A percentile compares a stretch with the other conserved stretches of the same genome.
Conservation (phyloP, 2,888 invertebrate genomes). For the Parnassius smintheus region DNA sequence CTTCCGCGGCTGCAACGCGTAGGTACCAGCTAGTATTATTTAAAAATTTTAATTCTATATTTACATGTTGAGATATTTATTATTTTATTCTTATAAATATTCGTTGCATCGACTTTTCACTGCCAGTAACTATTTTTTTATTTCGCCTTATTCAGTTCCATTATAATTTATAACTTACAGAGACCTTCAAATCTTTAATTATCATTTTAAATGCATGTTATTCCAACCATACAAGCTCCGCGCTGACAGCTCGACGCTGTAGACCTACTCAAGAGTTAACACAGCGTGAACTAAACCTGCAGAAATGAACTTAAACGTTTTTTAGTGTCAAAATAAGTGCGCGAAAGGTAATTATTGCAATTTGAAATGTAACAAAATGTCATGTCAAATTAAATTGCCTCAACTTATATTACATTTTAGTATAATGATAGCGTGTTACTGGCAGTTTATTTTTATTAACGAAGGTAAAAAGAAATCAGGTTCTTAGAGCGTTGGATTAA, state of each 20-base stretch:
- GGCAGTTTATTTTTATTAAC: no score
- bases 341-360: slow-evolving; percentile 11
- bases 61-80: no score
- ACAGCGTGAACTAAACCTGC: slow-evolving; percentile 16
- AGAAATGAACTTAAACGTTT: slow-evolving; percentile 13
- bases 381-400: slow-evolving; percentile 15
- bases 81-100: no score
- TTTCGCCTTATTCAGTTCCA: neutral
- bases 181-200: slow-evolving; percentile 3
- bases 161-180: neutral
- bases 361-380: slow-evolving; percentile 3
- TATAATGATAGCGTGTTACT: no score
- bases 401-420: neutral
- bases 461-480: no score
- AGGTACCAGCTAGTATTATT: no score
- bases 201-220: slow-evolving; percentile 12
- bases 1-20: no score
- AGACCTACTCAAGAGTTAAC: slow-evolving; percentile 7
- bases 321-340: slow-evolving; percentile 18
- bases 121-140: no score
- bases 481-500: no score
- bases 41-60: no score
- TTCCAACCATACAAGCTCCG: slow-evolving; percentile 5
- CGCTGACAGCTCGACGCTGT: slow-evolving; percentile 19
- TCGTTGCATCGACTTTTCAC: no score